phyloP scores from a whole-genome alignment of 1,140 invertebrate species.

The silkworm (Bombyx mori) region DNA sequence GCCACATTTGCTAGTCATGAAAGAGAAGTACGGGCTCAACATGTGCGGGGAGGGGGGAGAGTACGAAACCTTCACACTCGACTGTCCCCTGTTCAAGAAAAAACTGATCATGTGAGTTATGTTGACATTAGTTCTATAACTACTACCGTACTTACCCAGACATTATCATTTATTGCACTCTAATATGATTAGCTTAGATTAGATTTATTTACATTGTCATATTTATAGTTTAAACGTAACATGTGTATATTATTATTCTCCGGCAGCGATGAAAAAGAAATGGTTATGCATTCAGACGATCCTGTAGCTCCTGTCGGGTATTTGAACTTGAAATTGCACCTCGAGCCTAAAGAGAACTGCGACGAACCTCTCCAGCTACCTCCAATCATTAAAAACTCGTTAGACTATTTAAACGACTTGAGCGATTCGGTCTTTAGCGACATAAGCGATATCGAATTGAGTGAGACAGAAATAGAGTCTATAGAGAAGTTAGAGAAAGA shows the following conservation, averaged over 20 bases:
- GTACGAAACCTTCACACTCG: constrained; percentile 97
- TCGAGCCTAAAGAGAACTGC: constrained; percentile 78
- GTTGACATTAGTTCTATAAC: not conserved
- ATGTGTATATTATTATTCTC: constrained; percentile 26
- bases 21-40: constrained; percentile 95
- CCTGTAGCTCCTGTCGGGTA: constrained; percentile 94
- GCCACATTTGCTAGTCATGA: constrained; percentile 88
- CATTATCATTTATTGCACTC: too few relatives aligned
- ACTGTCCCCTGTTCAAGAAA: constrained; percentile 96
- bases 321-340: constrained; percentile 87
- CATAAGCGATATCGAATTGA: constrained; percentile 73
- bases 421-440: constrained; percentile 75
- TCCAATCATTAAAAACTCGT: constrained; percentile 68
- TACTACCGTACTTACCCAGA: too few relatives aligned
- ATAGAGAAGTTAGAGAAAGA: constrained; percentile 70
- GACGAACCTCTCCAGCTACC: constrained; percentile 56
- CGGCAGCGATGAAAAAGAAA: constrained; percentile 88
- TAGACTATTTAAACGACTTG: constrained; percentile 74
- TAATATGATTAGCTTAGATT: too few relatives aligned
- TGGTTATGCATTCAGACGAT: constrained; percentile 90
- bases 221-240: too few relatives aligned
- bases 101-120: constrained; percentile 89
- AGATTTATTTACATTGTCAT: too few relatives aligned
- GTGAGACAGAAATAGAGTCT: constrained; percentile 73
- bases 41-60: constrained; percentile 99